phyloP scores from a whole-genome alignment of 2,888 invertebrate species.

The Dioctria rufipes region DNA sequence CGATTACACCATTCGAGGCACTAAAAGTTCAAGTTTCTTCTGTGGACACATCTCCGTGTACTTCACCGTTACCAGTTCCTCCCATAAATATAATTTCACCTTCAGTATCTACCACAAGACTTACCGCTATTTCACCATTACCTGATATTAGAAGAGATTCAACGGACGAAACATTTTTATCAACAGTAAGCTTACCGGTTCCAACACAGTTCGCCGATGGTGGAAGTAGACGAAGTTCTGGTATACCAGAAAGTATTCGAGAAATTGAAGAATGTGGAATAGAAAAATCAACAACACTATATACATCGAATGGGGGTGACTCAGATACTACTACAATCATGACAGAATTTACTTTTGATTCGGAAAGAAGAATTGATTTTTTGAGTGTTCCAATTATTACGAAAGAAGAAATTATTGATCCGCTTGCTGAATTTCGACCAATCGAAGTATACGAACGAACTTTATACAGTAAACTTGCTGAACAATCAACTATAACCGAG shows the following conservation, averaged over 20 bases:
- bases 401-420: conserved; percentile 66
- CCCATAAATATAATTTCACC: conserved; percentile 70
- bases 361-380: conserved; percentile 64
- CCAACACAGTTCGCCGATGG: conserved; percentile 89
- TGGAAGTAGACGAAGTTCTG: conserved; percentile 80
- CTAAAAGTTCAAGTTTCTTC: conserved; percentile 67
- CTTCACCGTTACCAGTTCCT: conserved; percentile 68
- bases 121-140: conserved; percentile 78
- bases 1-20: conserved; percentile 69
- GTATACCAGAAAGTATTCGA: conserved; percentile 65
- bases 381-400: conserved; percentile 67
- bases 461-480: conserved; percentile 67
- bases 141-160: conserved; percentile 78
- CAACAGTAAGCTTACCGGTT: conserved; percentile 76
- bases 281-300: not conserved
- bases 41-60: conserved; percentile 68
- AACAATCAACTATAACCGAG: conserved; percentile 58
- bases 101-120: conserved; percentile 71
- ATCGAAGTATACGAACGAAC: conserved; percentile 70
- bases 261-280: conserved; percentile 66
- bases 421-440: conserved; percentile 68
- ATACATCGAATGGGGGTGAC: conserved; percentile 53
- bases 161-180: conserved; percentile 73
- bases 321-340: conserved; percentile 61
- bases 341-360: conserved; percentile 59